Base-by-base conservation (phyloP, 2,888 invertebrate genomes). In the Synanthedon vespiformis region DNA sequence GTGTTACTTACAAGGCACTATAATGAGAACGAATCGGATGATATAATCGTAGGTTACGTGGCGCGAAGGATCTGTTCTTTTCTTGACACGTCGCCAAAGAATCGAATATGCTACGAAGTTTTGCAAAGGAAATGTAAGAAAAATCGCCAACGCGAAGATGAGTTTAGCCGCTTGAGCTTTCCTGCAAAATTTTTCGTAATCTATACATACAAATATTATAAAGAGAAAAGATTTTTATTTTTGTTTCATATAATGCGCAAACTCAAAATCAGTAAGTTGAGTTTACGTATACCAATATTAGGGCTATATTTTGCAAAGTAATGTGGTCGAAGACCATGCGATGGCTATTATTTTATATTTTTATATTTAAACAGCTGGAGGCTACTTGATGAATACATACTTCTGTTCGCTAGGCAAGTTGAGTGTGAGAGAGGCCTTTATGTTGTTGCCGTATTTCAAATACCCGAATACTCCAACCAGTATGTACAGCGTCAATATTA, bases 91-190 rank as follows among this genome's bases (percentile, higher is more conserved):
- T 8, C 62, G 56, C 93, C 93, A 95, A 18, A 95, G 80, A 51
- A 96, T 94, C 58, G 92, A 91, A 59, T 96, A 92, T 0, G 96
- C 95, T 2, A 97, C 96, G 75, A 94, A 97, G 63, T 95, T 94
- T 85, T 97, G 96, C 3, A 97, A 88, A 1, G 94, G 94, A 70
- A 94, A 95, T 0, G 95, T 93, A 53, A 96, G 90, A 66, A 93
- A 94, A 57, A 97, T 93, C 2, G 93, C 91, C 1, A 91, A 56
- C 0, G 92, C 90, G 57, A 93, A 90, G 61, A 91, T 82, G 1
- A 90, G 63, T 63, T 90, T 90, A 1, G 92, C 90, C 8, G 81
- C 77, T 68, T 92, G 91, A 1, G 92, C 91, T 70, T 92, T 87
- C 53, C 93, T 93, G 48, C 48, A 22, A 48, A 14, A 48, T 11